phyloP scores from a whole-genome alignment of 2,888 invertebrate genomes.

The Idaea biselata region DNA sequence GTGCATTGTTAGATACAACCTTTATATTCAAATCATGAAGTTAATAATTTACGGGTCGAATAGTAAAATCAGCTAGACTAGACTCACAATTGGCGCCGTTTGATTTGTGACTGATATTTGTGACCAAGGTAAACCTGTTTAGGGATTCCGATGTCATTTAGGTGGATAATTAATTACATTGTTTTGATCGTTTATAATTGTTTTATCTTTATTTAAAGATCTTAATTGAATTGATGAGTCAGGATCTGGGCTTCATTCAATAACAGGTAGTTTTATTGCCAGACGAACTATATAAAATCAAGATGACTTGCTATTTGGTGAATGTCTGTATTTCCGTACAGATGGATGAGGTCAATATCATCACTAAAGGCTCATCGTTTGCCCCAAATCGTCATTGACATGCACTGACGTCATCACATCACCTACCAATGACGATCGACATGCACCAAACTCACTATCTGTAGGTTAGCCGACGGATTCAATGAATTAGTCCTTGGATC shows the following conservation, averaged over 20 bases:
- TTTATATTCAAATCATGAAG: constrained; percentile 50
- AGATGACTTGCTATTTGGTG: not conserved
- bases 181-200: constrained; percentile 23
- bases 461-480: not conserved
- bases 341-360: not conserved
- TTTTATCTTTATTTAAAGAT: constrained; percentile 8
- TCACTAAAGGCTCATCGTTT: not conserved
- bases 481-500: constrained; percentile 18
- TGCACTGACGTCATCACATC: not conserved
- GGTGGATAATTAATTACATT: constrained; percentile 19
- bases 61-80: constrained; percentile 42
- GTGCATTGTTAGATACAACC: constrained; percentile 18
- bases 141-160: constrained; percentile 6
- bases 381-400: not conserved
- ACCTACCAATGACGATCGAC: not conserved
- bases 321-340: not conserved
- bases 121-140: constrained; percentile 2
- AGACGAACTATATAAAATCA: not conserved
- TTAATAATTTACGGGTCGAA: constrained; percentile 38
- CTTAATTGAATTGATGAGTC: not conserved
- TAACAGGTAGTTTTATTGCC: not conserved
- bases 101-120: constrained; percentile 30
- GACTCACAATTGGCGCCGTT: constrained; percentile 44
- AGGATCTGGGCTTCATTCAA: not conserved
- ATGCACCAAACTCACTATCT: not conserved